Base-by-base conservation (phyloP, 2,888 invertebrate genomes). In the Pandemis corylana region DNA sequence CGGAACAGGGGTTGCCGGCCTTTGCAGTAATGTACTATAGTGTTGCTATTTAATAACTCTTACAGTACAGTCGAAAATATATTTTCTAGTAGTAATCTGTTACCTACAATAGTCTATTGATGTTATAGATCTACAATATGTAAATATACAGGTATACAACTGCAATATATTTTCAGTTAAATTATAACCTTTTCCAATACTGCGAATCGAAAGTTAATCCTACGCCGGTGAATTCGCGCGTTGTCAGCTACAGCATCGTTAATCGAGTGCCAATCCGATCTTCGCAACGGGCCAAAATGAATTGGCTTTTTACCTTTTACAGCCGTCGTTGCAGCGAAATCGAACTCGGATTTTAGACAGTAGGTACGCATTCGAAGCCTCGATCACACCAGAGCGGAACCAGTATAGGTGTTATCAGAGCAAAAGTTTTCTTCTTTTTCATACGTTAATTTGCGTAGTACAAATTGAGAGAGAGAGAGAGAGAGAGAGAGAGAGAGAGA, bases 211-310 rank as follows among this genome's bases (percentile, higher is more conserved):
- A 53, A 53, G 10, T 53, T 53, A 51, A 67, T 53, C 42, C 67
- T 28, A 12, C 12, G 20, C 68, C 44, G 59, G 20, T 59, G 59
- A 51, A 28, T n/a, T 28, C 68, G n/a, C 41, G n/a, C 51, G 51
- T 42, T 68, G 68, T 68, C 68, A 59, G 68, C 36, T 59, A 63
- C 63, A 63, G 68, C 68, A 59, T 44, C 56, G 68, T 13, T 68
- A 68, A 68, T 68, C 68, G 68, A 68, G 68, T 59, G 68, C 68
- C 68, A 44, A 68, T 68, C 59, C 68, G 68, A 44, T 56, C 44
- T 12, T 13, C 36, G 49, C 10, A 41, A 53, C 59, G 44, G 44
- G 41, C 59, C 56, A 28, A 49, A 68, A 59, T 56, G 56, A 59
- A 59, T 68, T 42, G 68, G 68, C 56, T 41, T 59, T 67, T 67